Conservation (phyloP, 2,888 invertebrate genomes). For the Agrilus mali region DNA sequence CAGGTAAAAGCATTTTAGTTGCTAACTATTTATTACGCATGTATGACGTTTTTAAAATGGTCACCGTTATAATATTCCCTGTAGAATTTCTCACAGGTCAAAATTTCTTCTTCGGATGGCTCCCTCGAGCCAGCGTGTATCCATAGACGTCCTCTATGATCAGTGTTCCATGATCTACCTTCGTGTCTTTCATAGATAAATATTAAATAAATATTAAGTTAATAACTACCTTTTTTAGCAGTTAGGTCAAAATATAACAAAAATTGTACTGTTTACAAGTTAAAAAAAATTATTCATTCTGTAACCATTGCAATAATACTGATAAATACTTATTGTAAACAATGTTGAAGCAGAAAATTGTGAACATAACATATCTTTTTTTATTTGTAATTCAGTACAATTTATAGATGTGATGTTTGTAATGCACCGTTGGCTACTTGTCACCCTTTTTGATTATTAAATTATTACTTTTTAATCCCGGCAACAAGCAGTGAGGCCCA, state of each 20-base stretch:
- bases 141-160: constrained; percentile 89
- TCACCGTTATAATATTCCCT: constrained; percentile 49
- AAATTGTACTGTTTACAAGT: neutral
- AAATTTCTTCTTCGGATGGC: constrained; percentile 55
- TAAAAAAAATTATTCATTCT: neutral
- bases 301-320: neutral
- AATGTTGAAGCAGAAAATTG: no score
- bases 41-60: neutral
- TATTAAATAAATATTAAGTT: constrained; percentile 10
- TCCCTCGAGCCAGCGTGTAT: constrained; percentile 78
- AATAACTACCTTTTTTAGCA: neutral
- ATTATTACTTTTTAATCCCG: constrained; percentile 77
- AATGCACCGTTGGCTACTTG: no score
- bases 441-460: no score
- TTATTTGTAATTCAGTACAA: neutral
- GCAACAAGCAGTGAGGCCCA: constrained; percentile 84
- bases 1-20: constrained; percentile 12
- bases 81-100: constrained; percentile 59
- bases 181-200: constrained; percentile 85
- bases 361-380: neutral
- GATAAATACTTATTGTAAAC: no score
- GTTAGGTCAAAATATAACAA: neutral
- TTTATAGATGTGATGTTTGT: neutral
- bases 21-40: constrained; percentile 6
- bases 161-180: constrained; percentile 86